Conservation (phyloP, 2,888 invertebrate species). For the Hirtodrosophila histrioides region DNA sequence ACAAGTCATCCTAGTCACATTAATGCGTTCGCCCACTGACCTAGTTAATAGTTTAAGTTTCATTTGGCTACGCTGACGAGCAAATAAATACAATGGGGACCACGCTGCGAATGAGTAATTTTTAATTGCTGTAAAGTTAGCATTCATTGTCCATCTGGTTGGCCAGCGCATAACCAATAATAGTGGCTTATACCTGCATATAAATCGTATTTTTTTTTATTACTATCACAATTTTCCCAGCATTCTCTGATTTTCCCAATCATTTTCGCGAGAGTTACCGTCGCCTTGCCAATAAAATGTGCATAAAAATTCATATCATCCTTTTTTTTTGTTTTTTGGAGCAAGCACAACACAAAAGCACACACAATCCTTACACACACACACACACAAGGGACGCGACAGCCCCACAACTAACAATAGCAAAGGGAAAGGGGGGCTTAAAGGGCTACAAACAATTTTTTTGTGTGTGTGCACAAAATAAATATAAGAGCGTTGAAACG, state of each 20-base stretch:
- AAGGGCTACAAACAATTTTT: slow-evolving; percentile 50
- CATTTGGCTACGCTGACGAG: slow-evolving; percentile 1
- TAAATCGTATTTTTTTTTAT: slow-evolving; percentile 10
- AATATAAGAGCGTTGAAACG: slow-evolving; percentile 76
- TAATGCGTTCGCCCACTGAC: slow-evolving; percentile 16
- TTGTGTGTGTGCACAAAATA: slow-evolving; percentile 54
- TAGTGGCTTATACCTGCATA: slow-evolving; percentile 1
- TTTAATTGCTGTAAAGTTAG: slow-evolving; percentile 39
- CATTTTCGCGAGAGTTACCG: slow-evolving; percentile 34
- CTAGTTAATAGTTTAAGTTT: slow-evolving; percentile 22
- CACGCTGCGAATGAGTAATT: slow-evolving; percentile 47
- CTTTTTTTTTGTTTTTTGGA: slow-evolving; percentile 30
- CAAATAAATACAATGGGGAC: not conserved
- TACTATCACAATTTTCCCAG: slow-evolving; percentile 7
- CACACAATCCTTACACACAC: not conserved
- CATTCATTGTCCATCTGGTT: slow-evolving; percentile 1
- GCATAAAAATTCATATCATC: slow-evolving; percentile 67
- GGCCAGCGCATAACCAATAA: slow-evolving; percentile 19
- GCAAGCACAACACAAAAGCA: slow-evolving; percentile 51
- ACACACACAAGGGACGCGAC: slow-evolving; percentile 3
- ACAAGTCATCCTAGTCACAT: slow-evolving; percentile 5
- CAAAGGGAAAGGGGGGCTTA: slow-evolving; percentile 17
- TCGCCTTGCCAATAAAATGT: slow-evolving; percentile 61
- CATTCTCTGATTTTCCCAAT: slow-evolving; percentile 52
- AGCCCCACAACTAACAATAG: slow-evolving; percentile 34